Conservation (phyloP, 1,140 invertebrate species). For the Drosophila pseudoananassae region DNA sequence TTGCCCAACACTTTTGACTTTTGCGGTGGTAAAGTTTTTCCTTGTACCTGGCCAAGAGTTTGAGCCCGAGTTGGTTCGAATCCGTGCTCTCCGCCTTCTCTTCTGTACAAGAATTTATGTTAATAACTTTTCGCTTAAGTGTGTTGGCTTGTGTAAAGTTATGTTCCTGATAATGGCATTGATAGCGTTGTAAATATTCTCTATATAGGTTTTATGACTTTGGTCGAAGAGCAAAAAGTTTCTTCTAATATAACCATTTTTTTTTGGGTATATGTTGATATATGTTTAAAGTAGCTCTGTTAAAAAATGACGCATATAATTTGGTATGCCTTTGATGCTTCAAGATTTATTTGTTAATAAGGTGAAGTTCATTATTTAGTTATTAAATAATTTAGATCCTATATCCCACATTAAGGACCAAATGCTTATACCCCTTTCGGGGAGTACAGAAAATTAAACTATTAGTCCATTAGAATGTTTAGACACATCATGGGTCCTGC, state of each 20-base stretch:
- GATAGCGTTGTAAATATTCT: conserved; percentile 72
- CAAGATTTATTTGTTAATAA: too few species aligned
- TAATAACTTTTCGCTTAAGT: conserved; percentile 71
- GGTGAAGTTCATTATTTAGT: too few species aligned
- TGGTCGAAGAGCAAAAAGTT: conserved; percentile 13
- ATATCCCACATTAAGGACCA: not conserved
- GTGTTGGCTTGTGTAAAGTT: conserved; percentile 50
- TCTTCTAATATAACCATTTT: not conserved
- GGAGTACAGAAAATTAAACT: conserved; percentile 8
- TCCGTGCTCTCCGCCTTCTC: conserved; percentile 42
- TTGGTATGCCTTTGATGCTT: not conserved
- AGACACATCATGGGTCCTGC: not conserved
- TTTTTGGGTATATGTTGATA: too few species aligned
- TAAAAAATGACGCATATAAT: conserved; percentile 2
- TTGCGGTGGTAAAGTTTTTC: conserved; percentile 67
- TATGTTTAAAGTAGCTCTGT: conserved; percentile 1
- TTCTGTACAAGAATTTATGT: conserved; percentile 72
- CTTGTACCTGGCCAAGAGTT: conserved; percentile 46
- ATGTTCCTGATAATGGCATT: conserved; percentile 75
- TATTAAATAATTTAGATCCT: too few species aligned
- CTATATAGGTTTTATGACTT: conserved; percentile 44
- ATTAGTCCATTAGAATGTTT: conserved; percentile 12
- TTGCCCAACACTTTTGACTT: conserved; percentile 73
- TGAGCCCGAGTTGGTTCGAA: conserved; percentile 36
- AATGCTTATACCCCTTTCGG: not conserved